Evolutionary conservation across 92 coral and sea anemone genomes (phyloP).

Genomic region (Phenganax subtilis): DNA sequence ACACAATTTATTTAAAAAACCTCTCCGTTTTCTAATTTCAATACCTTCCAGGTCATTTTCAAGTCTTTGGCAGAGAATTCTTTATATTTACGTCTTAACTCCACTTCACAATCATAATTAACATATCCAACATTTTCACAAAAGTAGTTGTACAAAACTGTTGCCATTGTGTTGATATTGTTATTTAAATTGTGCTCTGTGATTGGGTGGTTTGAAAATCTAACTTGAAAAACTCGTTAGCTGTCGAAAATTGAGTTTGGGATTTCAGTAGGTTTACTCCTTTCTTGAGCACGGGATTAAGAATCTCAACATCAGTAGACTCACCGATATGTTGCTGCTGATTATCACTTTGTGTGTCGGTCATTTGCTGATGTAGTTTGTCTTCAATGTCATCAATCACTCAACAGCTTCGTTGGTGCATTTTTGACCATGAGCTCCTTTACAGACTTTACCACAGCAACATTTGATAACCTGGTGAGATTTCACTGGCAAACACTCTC

Average conservation of each 20-base stretch:
- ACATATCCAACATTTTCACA: slow-evolving; percentile 2
- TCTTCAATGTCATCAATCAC: neutral
- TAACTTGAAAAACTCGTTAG: neutral
- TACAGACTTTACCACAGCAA: slow-evolving; percentile 3
- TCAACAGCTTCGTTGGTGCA: neutral
- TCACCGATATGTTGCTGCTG: neutral
- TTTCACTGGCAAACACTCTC: neutral
- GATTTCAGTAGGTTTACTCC: neutral
- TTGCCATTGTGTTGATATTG: slow-evolving; percentile 7
- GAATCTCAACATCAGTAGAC: neutral
- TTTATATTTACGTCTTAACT: slow-evolving; percentile 3
- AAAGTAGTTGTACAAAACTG: slow-evolving; percentile 28
- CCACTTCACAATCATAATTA: neutral
- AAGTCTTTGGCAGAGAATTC: slow-evolving; percentile 4
- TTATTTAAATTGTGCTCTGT: slow-evolving; percentile 14
- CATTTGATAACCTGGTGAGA: neutral
- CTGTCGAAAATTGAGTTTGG: neutral
- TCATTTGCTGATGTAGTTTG: neutral
- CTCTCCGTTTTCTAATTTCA: slow-evolving; percentile 8
- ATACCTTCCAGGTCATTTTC: neutral
- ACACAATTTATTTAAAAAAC: slow-evolving; percentile 11
- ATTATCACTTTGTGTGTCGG: neutral
- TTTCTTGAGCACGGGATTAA: neutral
- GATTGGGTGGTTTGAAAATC: slow-evolving; percentile 18
- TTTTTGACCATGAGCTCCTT: neutral